These are phyloP conservation scores for Centruroides sculpturatus DNA, from an alignment of 1,140 invertebrate genomes.

Conservation along the genomic window DNA sequence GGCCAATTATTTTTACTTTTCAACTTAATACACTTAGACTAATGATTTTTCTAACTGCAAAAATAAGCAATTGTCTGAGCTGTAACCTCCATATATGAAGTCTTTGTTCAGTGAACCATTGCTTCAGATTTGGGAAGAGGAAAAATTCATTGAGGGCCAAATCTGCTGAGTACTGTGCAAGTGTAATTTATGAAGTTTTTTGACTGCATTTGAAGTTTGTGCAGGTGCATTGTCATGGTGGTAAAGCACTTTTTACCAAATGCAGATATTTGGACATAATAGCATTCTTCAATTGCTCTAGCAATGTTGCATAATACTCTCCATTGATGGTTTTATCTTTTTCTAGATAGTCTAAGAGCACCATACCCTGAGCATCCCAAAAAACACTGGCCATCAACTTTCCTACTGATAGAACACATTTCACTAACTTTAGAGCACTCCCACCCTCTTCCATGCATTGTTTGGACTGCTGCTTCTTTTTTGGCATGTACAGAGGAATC, in stretches of 20 bases:
- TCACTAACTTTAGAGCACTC: slow-evolving; percentile 24
- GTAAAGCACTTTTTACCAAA: slow-evolving; percentile 1
- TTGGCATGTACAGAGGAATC: slow-evolving; percentile 27
- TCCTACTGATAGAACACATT: slow-evolving; percentile 23
- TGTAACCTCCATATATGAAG: too few species aligned
- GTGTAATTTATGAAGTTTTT: background rate
- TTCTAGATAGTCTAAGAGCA: slow-evolving; percentile 17
- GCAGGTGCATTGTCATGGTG: slow-evolving; percentile 3
- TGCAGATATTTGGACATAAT: slow-evolving; percentile 1
- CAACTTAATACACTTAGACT: too few species aligned
- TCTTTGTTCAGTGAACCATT: too few species aligned
- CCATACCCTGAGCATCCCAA: slow-evolving; percentile 17
- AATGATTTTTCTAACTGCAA: too few species aligned
- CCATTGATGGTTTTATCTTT: slow-evolving; percentile 13
- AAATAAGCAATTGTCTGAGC: too few species aligned
- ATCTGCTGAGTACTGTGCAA: slow-evolving; percentile 25
- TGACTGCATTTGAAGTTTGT: background rate
- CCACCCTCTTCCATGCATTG: slow-evolving; percentile 21
- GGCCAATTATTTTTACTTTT: too few species aligned
- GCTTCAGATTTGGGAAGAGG: too few species aligned
- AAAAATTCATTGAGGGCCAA: slow-evolving; percentile 22
- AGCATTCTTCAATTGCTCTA: slow-evolving; percentile 3
- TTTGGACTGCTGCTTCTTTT: slow-evolving; percentile 25
- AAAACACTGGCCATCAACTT: slow-evolving; percentile 24
- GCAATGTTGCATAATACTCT: slow-evolving; percentile 11